Evolutionary conservation across 2,797 vertebrate genomes (phyloP), one percentile per base, ranked within the genome.

Genomic region (Eulemur coronatus): DNA sequence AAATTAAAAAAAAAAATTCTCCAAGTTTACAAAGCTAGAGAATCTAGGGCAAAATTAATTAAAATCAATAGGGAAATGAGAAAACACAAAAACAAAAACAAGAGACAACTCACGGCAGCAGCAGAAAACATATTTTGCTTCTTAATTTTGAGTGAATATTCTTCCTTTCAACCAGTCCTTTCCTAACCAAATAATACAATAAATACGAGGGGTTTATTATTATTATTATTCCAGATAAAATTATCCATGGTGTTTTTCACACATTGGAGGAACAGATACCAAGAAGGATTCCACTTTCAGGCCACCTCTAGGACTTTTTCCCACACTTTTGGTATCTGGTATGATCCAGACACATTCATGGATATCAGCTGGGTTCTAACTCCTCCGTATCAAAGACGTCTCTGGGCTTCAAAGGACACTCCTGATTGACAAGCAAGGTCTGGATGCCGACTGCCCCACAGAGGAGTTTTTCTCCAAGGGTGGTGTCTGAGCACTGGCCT

Each of bases 21-120:
- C 82, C 63, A 85, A 84, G 79, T 95, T 97, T 93, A 95, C 81
- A 76, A 84, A 43, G 87, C 84, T 61, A 50, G 59, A 18, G 48
- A 94, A 82, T 95, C 80, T 30, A 93, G 57, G 80, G 67, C 79
- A 93, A 96, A 93, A 92, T 95, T 96, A 97, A 97, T 97, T 69
- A 94, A 94, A 96, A 86, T 52, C 88, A 93, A 94, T 35, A 69
- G 73, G 59, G 65, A 81, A 90, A 86, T 41, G 41, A 52, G 43
- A 86, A 97, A 96, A 92, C 46, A 94, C 33, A 73, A 87, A 93
- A 48, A 87, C 55, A 73, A 84, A 91, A 1, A 63, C n/a, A 75
- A 38, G 17, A 20, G 30, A 65, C 50, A 81, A 7, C 46, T 87
- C 48, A 24, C 26, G 28, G 14, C 33, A 69, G 20, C 7, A 65